Evolutionary conservation across 2,113 vertebrate species (phyloP).

Genomic region (Hepsetus odoe): DNA sequence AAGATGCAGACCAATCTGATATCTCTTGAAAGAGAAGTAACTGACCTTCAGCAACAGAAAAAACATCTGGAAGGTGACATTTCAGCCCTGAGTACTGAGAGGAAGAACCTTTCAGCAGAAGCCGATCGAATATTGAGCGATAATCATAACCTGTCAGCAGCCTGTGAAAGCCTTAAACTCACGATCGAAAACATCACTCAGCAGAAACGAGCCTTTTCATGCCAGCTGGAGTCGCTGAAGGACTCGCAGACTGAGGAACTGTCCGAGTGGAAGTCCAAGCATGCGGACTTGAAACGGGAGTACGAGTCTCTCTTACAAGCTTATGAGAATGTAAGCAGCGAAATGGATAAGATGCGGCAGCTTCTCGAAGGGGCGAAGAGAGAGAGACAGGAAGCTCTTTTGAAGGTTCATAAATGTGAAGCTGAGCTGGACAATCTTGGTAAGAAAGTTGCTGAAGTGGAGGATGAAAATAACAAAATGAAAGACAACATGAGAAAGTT

Average conservation of each 20-base stretch:
- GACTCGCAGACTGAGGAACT: conserved; percentile 86
- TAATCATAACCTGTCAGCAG: conserved; percentile 81
- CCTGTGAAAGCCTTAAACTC: conserved; percentile 85
- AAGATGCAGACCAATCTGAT: conserved; percentile 61
- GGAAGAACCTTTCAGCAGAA: conserved; percentile 65
- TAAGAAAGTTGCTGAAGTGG: conserved; percentile 64
- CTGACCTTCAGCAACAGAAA: conserved; percentile 65
- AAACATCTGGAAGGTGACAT: conserved; percentile 58
- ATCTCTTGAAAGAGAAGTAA: conserved; percentile 62
- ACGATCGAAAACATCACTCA: conserved; percentile 87
- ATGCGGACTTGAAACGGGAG: conserved; percentile 84
- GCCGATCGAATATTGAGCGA: conserved; percentile 74
- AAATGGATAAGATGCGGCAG: conserved; percentile 88
- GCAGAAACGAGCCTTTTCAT: conserved; percentile 87
- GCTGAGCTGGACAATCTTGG: conserved; percentile 69
- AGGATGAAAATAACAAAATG: conserved; percentile 71
- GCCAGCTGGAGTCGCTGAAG: conserved; percentile 84
- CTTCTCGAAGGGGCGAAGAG: conserved; percentile 77
- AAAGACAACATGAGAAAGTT: conserved; percentile 73
- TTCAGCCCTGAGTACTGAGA: conserved; percentile 57
- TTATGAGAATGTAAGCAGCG: conserved; percentile 84
- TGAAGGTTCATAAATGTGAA: conserved; percentile 69
- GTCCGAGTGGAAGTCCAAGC: conserved; percentile 84
- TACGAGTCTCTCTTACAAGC: conserved; percentile 86
- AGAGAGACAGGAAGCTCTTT: conserved; percentile 81